phyloP scores from a whole-genome alignment of 2,888 invertebrate species.

The Lepidocyrtoides sp. region DNA sequence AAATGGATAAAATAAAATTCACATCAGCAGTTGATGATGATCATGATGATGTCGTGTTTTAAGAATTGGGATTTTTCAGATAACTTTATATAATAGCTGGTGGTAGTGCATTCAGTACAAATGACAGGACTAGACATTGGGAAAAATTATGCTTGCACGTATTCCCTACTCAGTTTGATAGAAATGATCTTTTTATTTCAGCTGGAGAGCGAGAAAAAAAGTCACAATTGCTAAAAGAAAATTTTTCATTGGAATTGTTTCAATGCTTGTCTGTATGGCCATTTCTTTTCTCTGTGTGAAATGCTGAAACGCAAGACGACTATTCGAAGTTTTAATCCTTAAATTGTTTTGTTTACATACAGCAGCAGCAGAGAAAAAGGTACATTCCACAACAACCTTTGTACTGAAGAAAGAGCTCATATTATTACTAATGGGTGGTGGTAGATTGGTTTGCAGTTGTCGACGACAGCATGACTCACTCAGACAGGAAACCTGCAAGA shows the following conservation, averaged over 20 bases:
- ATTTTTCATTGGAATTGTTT: conserved; percentile 16
- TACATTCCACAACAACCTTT: conserved; percentile 21
- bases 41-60: neutral
- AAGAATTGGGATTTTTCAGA: conserved; percentile 22
- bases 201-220: conserved; percentile 13
- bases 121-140: conserved; percentile 23
- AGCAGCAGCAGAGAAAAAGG: neutral
- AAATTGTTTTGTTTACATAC: neutral
- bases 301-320: no score
- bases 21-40: conserved; percentile 17
- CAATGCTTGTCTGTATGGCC: no score
- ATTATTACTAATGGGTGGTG: neutral
- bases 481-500: neutral
- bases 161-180: no score
- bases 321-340: neutral
- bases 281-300: no score
- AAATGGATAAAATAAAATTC: conserved; percentile 52
- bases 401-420: neutral
- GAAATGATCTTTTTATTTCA: conserved; percentile 45
- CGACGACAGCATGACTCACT: conserved; percentile 31
- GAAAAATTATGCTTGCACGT: conserved; percentile 42
- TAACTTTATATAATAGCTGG: neutral
- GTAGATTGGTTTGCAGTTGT: no score
- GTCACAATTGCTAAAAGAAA: neutral
- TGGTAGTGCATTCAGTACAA: conserved; percentile 18